Evolutionary conservation across 1,140 invertebrate genomes (phyloP).

Genomic region (Dendroctonus valens): DNA sequence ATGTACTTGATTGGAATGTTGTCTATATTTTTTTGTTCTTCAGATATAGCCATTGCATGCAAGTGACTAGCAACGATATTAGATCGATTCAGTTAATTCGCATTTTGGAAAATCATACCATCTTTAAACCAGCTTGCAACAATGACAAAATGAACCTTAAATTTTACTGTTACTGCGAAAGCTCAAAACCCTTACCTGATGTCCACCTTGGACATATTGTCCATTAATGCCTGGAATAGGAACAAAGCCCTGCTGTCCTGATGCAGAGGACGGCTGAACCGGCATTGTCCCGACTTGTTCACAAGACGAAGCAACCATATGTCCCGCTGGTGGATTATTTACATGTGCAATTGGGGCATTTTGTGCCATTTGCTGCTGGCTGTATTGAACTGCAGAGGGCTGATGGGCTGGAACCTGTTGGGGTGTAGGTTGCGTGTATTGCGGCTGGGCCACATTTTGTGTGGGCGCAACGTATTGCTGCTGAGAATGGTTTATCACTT

Average conservation of each 20-base stretch:
- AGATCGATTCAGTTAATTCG: too few species aligned
- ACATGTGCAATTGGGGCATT: slow-evolving; percentile 1
- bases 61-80: too few species aligned
- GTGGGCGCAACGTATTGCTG: slow-evolving; percentile 16
- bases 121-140: too few species aligned
- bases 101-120: too few species aligned
- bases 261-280: slow-evolving; percentile 1
- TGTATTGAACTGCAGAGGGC: slow-evolving; percentile 1
- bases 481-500: not conserved
- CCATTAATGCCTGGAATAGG: slow-evolving; percentile 3
- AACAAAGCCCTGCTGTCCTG: slow-evolving; percentile 7
- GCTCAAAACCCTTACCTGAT: slow-evolving; percentile 6
- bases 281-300: slow-evolving; percentile 1
- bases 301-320: slow-evolving; percentile 4
- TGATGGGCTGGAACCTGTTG: slow-evolving; percentile 8
- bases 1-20: too few species aligned
- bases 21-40: not conserved
- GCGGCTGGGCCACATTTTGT: slow-evolving; percentile 9
- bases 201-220: slow-evolving; percentile 12
- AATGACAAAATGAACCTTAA: too few species aligned
- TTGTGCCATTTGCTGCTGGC: slow-evolving; percentile 12
- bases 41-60: not conserved
- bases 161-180: too few species aligned
- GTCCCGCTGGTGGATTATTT: not conserved
- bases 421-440: slow-evolving; percentile 8